A percentile compares a stretch with the other conserved stretches of the same genome.
Conservation (phyloP, 2,113 vertebrate genomes). For the Psittacus erithacus region DNA sequence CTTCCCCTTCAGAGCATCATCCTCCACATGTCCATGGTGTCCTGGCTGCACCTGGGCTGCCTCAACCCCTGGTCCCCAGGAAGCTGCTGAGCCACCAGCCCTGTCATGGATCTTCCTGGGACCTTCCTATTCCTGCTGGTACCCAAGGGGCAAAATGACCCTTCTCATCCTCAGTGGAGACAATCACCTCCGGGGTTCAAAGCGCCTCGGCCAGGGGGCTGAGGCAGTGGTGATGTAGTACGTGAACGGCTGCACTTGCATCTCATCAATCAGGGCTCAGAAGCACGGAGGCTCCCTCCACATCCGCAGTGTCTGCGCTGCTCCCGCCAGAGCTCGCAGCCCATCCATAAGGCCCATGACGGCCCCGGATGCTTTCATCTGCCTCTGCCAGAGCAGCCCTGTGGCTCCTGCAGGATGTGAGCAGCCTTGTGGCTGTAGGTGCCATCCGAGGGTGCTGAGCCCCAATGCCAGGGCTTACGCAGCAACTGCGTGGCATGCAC, state of each 20-base stretch:
- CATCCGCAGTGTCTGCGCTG: background rate
- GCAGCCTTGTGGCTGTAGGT: accelerated
- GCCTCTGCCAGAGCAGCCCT: background rate
- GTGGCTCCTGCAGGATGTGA: background rate
- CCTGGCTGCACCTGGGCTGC: accelerated
- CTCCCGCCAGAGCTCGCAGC: background rate
- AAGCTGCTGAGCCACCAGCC: background rate
- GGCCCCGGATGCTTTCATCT: background rate
- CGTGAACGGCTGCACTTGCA: background rate
- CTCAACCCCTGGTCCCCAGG: background rate
- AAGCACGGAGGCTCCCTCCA: background rate
- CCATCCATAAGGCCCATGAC: background rate
- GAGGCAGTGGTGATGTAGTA: background rate
- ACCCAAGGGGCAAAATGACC: accelerated
- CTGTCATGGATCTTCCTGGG: background rate
- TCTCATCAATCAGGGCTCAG: background rate
- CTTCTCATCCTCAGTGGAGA: background rate
- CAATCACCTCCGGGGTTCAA: background rate
- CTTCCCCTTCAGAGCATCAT: background rate
- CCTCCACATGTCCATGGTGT: accelerated
- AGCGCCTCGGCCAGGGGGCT: background rate
- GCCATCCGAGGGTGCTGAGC: background rate
- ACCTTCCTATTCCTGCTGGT: background rate
- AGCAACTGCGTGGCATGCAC: accelerated
- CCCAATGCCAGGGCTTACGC: background rate